Conservation (phyloP, 1,140 invertebrate genomes). For the Hypothenemus hampei region DNA sequence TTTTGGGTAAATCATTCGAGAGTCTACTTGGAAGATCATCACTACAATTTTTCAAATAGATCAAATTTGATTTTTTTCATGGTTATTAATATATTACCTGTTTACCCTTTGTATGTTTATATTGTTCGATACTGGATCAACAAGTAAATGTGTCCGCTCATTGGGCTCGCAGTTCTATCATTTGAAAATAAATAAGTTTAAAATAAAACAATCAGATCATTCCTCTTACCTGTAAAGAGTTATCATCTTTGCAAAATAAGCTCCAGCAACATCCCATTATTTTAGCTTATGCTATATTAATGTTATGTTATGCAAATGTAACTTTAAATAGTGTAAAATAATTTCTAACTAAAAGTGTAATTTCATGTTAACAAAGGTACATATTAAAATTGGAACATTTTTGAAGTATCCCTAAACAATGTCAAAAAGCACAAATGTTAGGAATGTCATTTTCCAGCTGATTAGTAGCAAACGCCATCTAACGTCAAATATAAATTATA, state of each 20-base stretch:
- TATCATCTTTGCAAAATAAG: conserved; percentile 44
- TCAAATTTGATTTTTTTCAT: background rate
- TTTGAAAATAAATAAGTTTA: conserved; percentile 10
- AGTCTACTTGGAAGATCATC: conserved; percentile 60
- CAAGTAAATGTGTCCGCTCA: conserved; percentile 63
- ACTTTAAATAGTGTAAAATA: no score
- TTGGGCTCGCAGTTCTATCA: conserved; percentile 56
- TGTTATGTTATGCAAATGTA: background rate
- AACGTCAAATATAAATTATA: no score
- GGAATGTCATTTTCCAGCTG: no score
- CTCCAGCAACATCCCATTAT: conserved; percentile 46
- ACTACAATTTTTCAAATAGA: conserved; percentile 46
- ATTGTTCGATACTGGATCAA: conserved; percentile 64
- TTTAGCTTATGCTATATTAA: no score
- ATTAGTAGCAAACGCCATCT: no score
- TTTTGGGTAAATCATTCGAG: conserved; percentile 64
- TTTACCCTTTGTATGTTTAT: conserved; percentile 56
- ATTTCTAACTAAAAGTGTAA: no score
- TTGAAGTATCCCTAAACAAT: no score
- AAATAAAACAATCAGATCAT: conserved; percentile 6
- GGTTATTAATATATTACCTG: conserved; percentile 42
- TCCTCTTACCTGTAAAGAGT: conserved; percentile 39
- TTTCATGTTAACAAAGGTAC: no score
- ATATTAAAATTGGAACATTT: no score
- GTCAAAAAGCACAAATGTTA: no score